Evolutionary conservation across 35 echinoderm and acorn worm species (phyloP), one percentile per base, ranked within the genome.

Genomic region (Stichopus chloronotus): DNA sequence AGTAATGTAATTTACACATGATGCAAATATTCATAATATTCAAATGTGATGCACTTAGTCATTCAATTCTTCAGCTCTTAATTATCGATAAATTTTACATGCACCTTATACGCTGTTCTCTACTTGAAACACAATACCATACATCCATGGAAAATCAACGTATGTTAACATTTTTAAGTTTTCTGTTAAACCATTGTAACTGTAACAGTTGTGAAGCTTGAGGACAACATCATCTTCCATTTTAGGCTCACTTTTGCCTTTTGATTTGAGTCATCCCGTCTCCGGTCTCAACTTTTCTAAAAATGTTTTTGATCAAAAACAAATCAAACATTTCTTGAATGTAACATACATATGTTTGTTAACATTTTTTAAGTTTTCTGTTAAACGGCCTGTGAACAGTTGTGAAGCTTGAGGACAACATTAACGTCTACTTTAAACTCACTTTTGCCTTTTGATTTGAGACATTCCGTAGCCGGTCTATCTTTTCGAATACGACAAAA

Each of bases 391-490:
- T 71, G 21, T 57, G 78, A 77, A 59, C 30, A 91, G 17, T 57
- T 58, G 16, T 58, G n/a, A 5, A 79, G 90, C 24, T 59, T 79
- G 4, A 25, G 53, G 16, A 77, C 5, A 21, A 91, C 90, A n/a
- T 79, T 91, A 1, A 8, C 5, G 54, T 53, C 25, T 6, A 91
- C 72, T 56, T 77, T 79, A 5, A 71, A 72, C 57, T 91, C 79
- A 8, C 8, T 17, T 9, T 72, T 60, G 56, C 72, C 72, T 58
- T 78, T 91, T 53, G 72, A 71, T 9, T 8, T 10, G 7, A 91
- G 53, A 65, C 90, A 91, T 7, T 72, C 90, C 3, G 90, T n/a
- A 55, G 78, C 90, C 12, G 90, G 76, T 78, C 90, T 77, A 8
- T 79, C 72, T 8, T 79, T 53, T 19, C 78, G 25, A 10, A 25